Conservation (phyloP, 2,888 invertebrate genomes). For the Caenorhabditis imperialis region DNA sequence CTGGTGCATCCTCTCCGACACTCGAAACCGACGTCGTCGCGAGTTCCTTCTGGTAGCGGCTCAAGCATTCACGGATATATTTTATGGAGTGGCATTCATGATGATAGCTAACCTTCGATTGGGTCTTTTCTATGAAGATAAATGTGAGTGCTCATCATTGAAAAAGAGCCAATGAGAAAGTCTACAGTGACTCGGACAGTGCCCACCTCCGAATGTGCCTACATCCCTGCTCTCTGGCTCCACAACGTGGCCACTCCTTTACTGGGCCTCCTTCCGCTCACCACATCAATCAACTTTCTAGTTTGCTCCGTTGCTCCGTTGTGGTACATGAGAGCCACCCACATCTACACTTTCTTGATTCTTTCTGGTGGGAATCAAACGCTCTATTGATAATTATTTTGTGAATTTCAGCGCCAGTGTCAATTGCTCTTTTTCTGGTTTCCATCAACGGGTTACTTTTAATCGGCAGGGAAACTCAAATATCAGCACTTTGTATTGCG, state of each 20-base stretch:
- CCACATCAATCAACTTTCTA: slow-evolving; percentile 58
- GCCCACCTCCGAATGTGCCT: slow-evolving; percentile 50
- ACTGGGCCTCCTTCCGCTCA: slow-evolving; percentile 54
- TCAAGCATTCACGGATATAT: slow-evolving; percentile 56
- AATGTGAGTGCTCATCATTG: slow-evolving; percentile 42
- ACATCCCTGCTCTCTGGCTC: slow-evolving; percentile 55
- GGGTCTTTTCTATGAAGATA: slow-evolving; percentile 36
- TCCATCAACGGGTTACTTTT: slow-evolving; percentile 45
- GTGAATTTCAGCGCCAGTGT: slow-evolving; percentile 37
- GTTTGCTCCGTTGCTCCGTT: slow-evolving; percentile 57
- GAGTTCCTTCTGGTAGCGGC: slow-evolving; percentile 56
- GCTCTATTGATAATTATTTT: too few relatives aligned
- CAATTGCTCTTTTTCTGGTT: slow-evolving; percentile 24
- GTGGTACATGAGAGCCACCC: slow-evolving; percentile 54
- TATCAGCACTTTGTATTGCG: slow-evolving; percentile 49
- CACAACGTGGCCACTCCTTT: slow-evolving; percentile 60
- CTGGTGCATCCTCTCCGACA: slow-evolving; percentile 52
- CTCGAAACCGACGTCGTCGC: slow-evolving; percentile 50
- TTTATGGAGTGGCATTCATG: slow-evolving; percentile 60
- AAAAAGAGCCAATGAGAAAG: too few relatives aligned
- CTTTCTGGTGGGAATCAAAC: slow-evolving; percentile 35
- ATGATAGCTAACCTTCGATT: slow-evolving; percentile 54
- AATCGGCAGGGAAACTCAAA: slow-evolving; percentile 23
- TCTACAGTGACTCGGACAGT: slow-evolving; percentile 49
- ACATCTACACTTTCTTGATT: slow-evolving; percentile 47